Base-by-base conservation (phyloP, 2,888 invertebrate species). In the Brenthis daphne region DNA sequence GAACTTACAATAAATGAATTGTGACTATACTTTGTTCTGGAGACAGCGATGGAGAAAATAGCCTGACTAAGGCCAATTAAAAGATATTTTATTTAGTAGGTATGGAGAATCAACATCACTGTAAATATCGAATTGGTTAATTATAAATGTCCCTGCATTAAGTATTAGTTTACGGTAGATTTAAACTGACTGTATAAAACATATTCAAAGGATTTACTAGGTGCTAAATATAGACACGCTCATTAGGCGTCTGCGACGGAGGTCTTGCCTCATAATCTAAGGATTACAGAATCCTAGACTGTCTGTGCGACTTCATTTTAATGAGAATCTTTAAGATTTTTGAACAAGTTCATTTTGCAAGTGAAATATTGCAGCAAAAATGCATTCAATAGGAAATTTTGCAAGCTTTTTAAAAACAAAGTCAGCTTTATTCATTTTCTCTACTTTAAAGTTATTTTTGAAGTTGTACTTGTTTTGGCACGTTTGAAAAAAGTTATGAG, bases 201-300 rank as follows among this genome's bases (percentile, higher is more conserved):
- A 60, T 1, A 13, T 57, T 48, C 56, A 61, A 61, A 61, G 61
- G 50, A 56, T 56, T 55, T 67, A 13, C 61, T 53, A 67, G 56
- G 33, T 66, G 29, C 47, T 33, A 48, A 48, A 29, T 55, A n/a
- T 11, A 60, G 58, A 54, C 48, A 50, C 50, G 56, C 61, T 67
- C 67, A 67, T 67, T 67, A 67, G 48, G 37, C 67, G 61, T 67
- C 61, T 67, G 61, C 50, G 33, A 61, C 50, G 60, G 66, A 43
- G 58, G 58, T 20, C 60, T 66, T 43, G 43, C 43, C 54, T 66
- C 67, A 56, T 67, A 67, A 67, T 61, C 60, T 20, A 16, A 13
- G 61, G 55, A 61, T 67, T 61, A 67, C 50, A 20, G 29, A 56
- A 67, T 48, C 55, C 61, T 61, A 55, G 48, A 61, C 61, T 24